phyloP scores from a whole-genome alignment of 30 jellyfish, hydroid and myxozoan genomes.

The Aurelia sp. region DNA sequence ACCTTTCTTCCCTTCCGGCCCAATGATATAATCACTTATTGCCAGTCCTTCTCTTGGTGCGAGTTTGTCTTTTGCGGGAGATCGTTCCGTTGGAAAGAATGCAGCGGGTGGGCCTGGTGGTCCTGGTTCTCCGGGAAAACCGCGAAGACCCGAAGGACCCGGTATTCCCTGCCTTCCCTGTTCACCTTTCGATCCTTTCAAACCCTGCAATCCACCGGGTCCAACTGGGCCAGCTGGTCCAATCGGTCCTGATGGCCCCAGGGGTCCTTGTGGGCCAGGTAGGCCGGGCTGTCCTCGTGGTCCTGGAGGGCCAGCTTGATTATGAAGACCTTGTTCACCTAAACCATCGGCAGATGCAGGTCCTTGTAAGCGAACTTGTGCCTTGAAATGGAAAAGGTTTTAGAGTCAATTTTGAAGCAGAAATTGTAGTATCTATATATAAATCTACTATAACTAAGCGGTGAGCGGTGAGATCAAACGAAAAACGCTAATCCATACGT shows the following conservation, averaged over 20 bases:
- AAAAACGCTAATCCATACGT: too few species aligned
- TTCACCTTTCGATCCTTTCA: constrained; percentile 26
- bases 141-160: constrained; percentile 66
- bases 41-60: constrained; percentile 50
- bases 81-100: neutral
- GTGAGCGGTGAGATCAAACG: too few species aligned
- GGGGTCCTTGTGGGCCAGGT: constrained; percentile 77
- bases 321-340: constrained; percentile 57
- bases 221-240: constrained; percentile 81
- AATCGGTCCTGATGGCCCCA: constrained; percentile 74
- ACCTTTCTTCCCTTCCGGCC: constrained; percentile 63
- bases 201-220: constrained; percentile 60
- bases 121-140: constrained; percentile 44
- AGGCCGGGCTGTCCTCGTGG: constrained; percentile 80
- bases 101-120: constrained; percentile 48
- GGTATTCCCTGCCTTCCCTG: constrained; percentile 55
- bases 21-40: constrained; percentile 50
- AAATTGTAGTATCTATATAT: too few species aligned
- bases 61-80: neutral
- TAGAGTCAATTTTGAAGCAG: too few species aligned
- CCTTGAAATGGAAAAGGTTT: constrained; percentile 5
- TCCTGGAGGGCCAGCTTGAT: constrained; percentile 63
- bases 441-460: too few species aligned
- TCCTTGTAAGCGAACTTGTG: constrained; percentile 38
- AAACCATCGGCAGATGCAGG: neutral